phyloP scores from a whole-genome alignment of 2,113 vertebrate species.

The Vimba vimba region DNA sequence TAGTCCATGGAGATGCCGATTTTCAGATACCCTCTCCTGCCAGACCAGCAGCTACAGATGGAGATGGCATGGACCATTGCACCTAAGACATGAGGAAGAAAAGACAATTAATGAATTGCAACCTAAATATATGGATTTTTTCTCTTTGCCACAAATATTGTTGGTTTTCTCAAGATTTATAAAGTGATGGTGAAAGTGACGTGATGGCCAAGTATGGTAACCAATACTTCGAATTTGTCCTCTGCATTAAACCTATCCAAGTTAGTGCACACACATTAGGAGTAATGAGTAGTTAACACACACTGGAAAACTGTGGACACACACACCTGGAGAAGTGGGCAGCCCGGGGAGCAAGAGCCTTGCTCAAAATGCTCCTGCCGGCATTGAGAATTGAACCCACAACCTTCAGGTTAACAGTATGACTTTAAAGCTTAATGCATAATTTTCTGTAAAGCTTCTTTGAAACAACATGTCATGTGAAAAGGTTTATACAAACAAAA shows the following conservation, averaged over 20 bases:
- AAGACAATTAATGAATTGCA: background rate
- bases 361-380: too few species aligned
- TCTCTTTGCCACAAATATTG: background rate
- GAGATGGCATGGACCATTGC: background rate
- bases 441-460: background rate
- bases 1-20: background rate
- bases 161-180: background rate
- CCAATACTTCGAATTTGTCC: too few species aligned
- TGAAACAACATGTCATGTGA: background rate
- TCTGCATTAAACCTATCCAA: too few species aligned
- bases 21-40: constrained; percentile 7
- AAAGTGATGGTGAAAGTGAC: background rate
- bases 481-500: background rate
- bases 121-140: background rate
- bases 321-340: too few species aligned
- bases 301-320: too few species aligned
- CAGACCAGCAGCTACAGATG: background rate
- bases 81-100: background rate
- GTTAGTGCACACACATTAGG: too few species aligned
- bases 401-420: too few species aligned
- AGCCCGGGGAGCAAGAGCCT: too few species aligned
- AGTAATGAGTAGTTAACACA: too few species aligned
- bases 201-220: too few species aligned
- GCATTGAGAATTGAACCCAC: too few species aligned
- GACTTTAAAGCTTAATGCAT: background rate